phyloP scores from a whole-genome alignment of 2,888 invertebrate genomes.

The Philereme transversata region DNA sequence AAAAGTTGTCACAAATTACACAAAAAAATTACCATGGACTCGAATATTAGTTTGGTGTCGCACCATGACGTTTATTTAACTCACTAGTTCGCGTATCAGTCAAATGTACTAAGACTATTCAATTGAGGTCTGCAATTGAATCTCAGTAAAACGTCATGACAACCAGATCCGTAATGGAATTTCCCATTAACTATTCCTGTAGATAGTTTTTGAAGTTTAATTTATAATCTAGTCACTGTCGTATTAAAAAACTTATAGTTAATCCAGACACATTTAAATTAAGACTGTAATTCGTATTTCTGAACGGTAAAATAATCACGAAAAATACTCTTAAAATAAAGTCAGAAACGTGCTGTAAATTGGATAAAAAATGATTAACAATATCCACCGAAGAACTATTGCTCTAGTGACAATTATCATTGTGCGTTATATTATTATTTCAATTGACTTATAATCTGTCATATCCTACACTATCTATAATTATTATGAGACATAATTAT shows the following conservation, averaged over 20 bases:
- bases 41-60: too few species aligned
- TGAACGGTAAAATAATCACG: constrained; percentile 9
- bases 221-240: background rate
- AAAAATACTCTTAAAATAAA: constrained; percentile 25
- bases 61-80: too few species aligned
- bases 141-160: too few species aligned
- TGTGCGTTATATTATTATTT: constrained; percentile 17
- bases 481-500: constrained; percentile 15
- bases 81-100: too few species aligned
- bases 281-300: constrained; percentile 23
- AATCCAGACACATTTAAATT: constrained; percentile 22
- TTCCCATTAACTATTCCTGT: too few species aligned
- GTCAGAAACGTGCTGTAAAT: constrained; percentile 4
- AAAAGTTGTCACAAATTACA: constrained; percentile 25
- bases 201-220: background rate
- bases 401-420: constrained; percentile 38
- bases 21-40: too few species aligned
- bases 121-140: too few species aligned
- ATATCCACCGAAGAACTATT: constrained; percentile 37
- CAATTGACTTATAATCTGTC: constrained; percentile 32
- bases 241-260: background rate
- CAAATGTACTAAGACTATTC: too few species aligned
- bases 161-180: too few species aligned
- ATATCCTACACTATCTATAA: constrained; percentile 20
- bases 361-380: too few species aligned